Conservation (phyloP, 1,140 invertebrate genomes). For the Trachymyrmex septentrionalis region DNA sequence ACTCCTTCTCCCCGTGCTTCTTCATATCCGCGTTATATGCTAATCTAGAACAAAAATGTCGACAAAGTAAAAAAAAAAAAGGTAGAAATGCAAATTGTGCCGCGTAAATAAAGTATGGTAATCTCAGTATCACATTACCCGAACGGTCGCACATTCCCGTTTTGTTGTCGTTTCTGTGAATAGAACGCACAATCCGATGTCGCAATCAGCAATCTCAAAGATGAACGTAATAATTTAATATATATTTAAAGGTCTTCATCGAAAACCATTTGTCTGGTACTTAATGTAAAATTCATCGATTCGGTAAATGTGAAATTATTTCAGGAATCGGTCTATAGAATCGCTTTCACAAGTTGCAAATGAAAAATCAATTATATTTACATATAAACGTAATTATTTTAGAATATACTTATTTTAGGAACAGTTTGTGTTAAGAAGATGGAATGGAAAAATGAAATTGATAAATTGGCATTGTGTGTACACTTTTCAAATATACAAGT, state of each 20-base stretch:
- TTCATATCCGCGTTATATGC: not conserved
- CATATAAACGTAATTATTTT: no score
- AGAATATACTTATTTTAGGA: not conserved
- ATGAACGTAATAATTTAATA: not conserved
- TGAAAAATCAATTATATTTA: not conserved
- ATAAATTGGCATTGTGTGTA: not conserved
- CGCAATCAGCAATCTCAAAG: not conserved
- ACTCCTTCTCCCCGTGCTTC: not conserved
- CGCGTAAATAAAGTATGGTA: not conserved
- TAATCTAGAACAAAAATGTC: slow-evolving; percentile 16
- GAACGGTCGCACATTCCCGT: not conserved
- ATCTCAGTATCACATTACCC: not conserved
- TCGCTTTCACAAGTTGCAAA: not conserved
- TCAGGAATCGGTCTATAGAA: not conserved
- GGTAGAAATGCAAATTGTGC: not conserved
- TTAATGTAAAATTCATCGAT: not conserved
- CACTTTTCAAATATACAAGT: not conserved
- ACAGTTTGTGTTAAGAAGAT: not conserved
- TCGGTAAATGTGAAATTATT: not conserved
- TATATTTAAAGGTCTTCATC: not conserved
- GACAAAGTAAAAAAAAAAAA: not conserved
- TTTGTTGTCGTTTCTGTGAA: not conserved
- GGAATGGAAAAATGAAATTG: no score
- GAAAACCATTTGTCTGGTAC: not conserved
- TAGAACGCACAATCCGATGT: not conserved